Conservation (phyloP, 2,113 vertebrate genomes). For the Passer montanus region DNA sequence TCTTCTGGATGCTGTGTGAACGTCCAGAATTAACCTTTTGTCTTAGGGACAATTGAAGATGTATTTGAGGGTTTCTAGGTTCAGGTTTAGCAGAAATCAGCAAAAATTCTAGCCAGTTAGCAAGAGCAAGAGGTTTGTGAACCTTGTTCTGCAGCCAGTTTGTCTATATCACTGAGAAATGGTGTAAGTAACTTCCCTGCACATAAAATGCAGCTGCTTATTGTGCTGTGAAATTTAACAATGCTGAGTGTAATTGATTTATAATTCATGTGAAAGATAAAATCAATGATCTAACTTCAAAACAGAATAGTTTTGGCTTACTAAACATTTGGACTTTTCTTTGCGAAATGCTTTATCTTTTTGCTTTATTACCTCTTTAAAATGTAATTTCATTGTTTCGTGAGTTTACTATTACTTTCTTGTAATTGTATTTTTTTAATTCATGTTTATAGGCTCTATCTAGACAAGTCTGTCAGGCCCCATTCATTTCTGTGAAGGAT, state of each 20-base stretch:
- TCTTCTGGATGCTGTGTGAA: background rate
- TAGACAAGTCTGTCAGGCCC: conserved; percentile 24
- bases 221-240: conserved; percentile 8
- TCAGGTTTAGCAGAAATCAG: background rate
- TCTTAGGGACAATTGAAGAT: rapidly evolving
- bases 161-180: background rate
- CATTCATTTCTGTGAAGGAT: conserved; percentile 15
- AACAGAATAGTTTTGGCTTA: background rate
- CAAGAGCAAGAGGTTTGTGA: background rate
- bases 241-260: conserved; percentile 45
- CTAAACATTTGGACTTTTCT: background rate
- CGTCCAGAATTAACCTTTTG: background rate
- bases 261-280: conserved; percentile 46
- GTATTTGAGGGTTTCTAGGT: background rate
- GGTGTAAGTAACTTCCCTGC: background rate
- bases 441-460: conserved; percentile 30
- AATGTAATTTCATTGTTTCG: conserved; percentile 37
- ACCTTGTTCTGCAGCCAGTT: background rate
- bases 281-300: conserved; percentile 12
- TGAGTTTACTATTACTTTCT: conserved; percentile 16
- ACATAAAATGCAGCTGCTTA: background rate
- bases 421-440: conserved; percentile 41
- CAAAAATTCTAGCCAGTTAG: background rate
- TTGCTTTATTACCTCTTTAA: conserved; percentile 45
- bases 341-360: background rate